Evolutionary conservation across 2,797 vertebrate species (phyloP).

Genomic region (Phataginus tetradactyla): DNA sequence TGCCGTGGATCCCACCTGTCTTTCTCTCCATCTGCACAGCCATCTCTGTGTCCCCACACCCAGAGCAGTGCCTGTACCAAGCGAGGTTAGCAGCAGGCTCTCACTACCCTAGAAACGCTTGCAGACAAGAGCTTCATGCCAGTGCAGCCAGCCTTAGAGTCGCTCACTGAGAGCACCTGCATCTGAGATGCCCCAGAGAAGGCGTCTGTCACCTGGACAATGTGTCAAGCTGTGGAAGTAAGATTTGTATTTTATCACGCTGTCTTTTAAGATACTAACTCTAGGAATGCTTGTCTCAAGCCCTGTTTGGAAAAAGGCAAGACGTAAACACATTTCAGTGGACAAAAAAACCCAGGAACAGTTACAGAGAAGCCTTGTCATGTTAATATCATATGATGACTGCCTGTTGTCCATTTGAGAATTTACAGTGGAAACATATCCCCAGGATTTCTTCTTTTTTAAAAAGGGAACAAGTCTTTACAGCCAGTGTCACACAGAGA

Average conservation of each 20-base stretch:
- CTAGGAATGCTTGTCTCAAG: not conserved
- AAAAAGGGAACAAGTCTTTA: not conserved
- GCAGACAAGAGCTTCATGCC: accelerated
- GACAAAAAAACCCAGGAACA: not conserved
- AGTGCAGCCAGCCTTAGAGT: accelerated
- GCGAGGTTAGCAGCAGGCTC: not conserved
- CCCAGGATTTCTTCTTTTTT: not conserved
- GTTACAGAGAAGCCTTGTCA: accelerated
- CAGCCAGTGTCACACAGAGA: not conserved
- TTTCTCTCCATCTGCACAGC: not conserved
- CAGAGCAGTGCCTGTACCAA: not conserved
- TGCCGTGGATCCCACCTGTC: not conserved
- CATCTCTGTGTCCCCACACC: not conserved
- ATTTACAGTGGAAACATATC: not conserved
- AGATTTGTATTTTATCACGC: not conserved
- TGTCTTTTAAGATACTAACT: not conserved
- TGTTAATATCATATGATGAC: not conserved
- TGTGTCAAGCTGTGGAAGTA: not conserved
- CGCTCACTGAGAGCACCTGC: too few species aligned
- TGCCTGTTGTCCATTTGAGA: not conserved
- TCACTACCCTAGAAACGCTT: not conserved
- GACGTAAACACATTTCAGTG: not conserved
- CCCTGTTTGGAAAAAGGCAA: not conserved
- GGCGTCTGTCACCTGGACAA: not conserved
- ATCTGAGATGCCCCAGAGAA: not conserved